Evolutionary conservation across 2,113 vertebrate species (phyloP).

Genomic region (Cromileptes altivelis): DNA sequence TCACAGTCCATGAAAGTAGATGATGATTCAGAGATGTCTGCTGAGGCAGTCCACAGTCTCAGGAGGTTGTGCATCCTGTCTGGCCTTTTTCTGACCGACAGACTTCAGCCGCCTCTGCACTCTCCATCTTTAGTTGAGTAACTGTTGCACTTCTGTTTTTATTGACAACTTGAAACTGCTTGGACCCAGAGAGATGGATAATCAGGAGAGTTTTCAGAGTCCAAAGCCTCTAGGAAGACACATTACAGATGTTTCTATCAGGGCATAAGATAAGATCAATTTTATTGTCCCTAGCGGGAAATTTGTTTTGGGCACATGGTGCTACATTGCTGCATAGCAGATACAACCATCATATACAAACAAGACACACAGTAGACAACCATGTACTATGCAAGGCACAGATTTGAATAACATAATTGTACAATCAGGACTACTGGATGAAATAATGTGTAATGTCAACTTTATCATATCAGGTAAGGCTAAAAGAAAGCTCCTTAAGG

Average conservation of each 20-base stretch:
- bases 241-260: neutral
- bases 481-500: too few relatives aligned
- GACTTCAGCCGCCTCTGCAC: conserved; percentile 10
- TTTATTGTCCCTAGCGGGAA: too few relatives aligned
- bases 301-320: too few relatives aligned
- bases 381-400: too few relatives aligned
- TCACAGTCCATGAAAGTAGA: conserved; percentile 21
- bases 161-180: neutral
- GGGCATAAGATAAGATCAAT: too few relatives aligned
- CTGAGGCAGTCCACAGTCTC: neutral
- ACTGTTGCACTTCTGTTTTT: neutral
- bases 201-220: neutral
- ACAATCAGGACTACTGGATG: too few relatives aligned
- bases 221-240: neutral
- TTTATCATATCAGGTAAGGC: too few relatives aligned
- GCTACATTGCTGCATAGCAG: too few relatives aligned
- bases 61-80: neutral
- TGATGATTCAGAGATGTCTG: conserved; percentile 22
- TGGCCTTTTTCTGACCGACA: conserved; percentile 7
- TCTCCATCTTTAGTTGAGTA: neutral
- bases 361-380: too few relatives aligned
- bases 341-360: too few relatives aligned
- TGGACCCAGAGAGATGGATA: neutral
- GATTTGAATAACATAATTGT: too few relatives aligned
- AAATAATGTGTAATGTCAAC: too few relatives aligned